These are phyloP conservation scores for Dromas ardeola DNA, from an alignment of 2,113 vertebrate species.

Conservation along the genomic window DNA sequence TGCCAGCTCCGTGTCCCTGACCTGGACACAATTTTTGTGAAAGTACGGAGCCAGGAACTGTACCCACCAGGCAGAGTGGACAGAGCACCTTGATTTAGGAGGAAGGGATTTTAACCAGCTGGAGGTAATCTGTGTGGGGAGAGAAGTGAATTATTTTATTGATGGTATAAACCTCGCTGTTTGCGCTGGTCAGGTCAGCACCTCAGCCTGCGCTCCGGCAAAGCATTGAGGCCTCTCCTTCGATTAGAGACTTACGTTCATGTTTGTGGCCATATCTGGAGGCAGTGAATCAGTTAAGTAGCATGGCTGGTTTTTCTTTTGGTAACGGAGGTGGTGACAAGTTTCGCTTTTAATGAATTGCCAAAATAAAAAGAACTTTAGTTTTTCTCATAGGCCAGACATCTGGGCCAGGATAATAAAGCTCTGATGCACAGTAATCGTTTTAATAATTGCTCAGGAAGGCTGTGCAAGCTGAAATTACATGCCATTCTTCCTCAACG, in stretches of 20 bases:
- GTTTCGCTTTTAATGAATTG: neutral
- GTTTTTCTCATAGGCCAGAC: neutral
- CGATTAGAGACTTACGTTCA: accelerated
- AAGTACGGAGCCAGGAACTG: neutral
- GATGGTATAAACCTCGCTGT: neutral
- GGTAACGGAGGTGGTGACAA: neutral
- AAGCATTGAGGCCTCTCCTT: neutral
- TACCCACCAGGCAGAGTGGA: too few relatives aligned
- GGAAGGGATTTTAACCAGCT: neutral
- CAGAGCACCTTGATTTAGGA: neutral
- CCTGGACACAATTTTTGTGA: too few relatives aligned
- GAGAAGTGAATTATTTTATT: neutral
- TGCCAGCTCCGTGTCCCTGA: neutral
- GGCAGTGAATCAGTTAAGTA: neutral
- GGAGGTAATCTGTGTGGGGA: accelerated
- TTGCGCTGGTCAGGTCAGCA: accelerated
- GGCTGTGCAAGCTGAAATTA: neutral
- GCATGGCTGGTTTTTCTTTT: neutral
- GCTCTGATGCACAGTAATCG: neutral
- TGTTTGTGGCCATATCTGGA: neutral
- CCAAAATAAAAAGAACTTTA: neutral
- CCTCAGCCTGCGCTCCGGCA: neutral
- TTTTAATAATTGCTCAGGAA: neutral
- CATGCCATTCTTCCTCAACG: neutral
- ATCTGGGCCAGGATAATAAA: neutral